These are phyloP conservation scores for Oscheius sp. DNA, from an alignment of 2,888 invertebrate species.

Conservation along the genomic window DNA sequence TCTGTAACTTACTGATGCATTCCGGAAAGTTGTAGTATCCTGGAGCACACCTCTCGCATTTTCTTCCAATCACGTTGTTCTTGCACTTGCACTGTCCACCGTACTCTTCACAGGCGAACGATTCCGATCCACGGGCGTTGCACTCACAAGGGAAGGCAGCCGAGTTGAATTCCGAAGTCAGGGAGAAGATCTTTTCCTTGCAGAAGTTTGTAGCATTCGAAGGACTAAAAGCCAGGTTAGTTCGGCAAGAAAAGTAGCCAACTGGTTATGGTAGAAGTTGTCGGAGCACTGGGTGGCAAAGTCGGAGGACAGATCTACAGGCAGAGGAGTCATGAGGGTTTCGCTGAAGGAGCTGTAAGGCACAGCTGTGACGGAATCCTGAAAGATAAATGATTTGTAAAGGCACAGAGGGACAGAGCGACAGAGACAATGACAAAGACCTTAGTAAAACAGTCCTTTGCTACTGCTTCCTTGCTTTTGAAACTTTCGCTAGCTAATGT, in stretches of 20 bases:
- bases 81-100: slow-evolving; percentile 96
- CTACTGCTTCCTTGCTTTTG: too few relatives aligned
- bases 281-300: slow-evolving; percentile 89
- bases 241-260: not conserved
- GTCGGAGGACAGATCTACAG: slow-evolving; percentile 78
- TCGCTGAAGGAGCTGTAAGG: slow-evolving; percentile 65
- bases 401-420: not conserved
- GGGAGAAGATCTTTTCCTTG: slow-evolving; percentile 88
- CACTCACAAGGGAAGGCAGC: slow-evolving; percentile 91
- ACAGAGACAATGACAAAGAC: too few relatives aligned
- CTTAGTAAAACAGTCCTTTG: too few relatives aligned
- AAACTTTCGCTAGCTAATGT: too few relatives aligned
- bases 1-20: slow-evolving; percentile 78
- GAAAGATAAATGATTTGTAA: not conserved
- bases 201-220: slow-evolving; percentile 80
- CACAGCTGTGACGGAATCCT: slow-evolving; percentile 68
- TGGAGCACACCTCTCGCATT: slow-evolving; percentile 84
- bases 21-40: slow-evolving; percentile 96
- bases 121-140: slow-evolving; percentile 83
- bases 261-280: slow-evolving; percentile 84
- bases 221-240: slow-evolving; percentile 47
- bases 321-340: slow-evolving; percentile 62
- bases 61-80: slow-evolving; percentile 90
- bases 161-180: slow-evolving; percentile 93
- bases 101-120: slow-evolving; percentile 89